Percentiles rank a stretch among this genome's conserved stretches.
These are phyloP conservation scores for Uropetala carovei DNA, from an alignment of 2,888 invertebrate species.

Conservation along the genomic window DNA sequence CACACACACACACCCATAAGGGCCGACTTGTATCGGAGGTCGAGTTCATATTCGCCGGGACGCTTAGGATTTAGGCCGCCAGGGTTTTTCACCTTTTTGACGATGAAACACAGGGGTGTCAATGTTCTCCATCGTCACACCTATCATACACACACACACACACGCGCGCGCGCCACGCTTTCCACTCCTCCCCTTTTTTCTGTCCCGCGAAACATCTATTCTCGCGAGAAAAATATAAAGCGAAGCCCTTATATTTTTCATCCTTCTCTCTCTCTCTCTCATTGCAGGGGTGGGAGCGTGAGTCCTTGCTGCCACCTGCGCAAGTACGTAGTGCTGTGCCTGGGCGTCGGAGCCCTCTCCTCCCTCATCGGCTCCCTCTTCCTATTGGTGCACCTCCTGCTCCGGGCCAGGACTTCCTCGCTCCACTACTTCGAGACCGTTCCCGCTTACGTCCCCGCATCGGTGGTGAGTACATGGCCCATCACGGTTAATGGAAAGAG, in stretches of 20 bases:
- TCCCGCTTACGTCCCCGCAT: conserved; percentile 95
- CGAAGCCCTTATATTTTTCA: no score
- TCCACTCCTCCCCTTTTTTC: neutral
- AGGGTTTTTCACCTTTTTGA: neutral
- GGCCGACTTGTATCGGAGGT: neutral
- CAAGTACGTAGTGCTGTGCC: conserved; percentile 90
- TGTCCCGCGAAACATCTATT: neutral
- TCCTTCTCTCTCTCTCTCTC: neutral
- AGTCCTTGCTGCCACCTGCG: conserved; percentile 73
- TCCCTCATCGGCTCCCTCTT: conserved; percentile 87
- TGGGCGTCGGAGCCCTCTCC: conserved; percentile 87
- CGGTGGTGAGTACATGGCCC: conserved; percentile 82
- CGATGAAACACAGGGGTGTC: neutral
- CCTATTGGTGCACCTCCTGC: conserved; percentile 87
- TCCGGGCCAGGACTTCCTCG: conserved; percentile 87
- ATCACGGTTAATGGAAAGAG: neutral
- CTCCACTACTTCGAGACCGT: conserved; percentile 90
- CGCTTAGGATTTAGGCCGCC: neutral
- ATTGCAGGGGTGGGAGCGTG: conserved; percentile 41
- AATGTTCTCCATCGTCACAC: neutral
- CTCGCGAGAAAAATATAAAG: neutral
- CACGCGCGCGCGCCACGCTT: neutral
- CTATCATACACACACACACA: neutral
- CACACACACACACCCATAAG: neutral
- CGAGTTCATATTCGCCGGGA: neutral